Evolutionary conservation across 35 echinoderm and acorn worm genomes (phyloP), one percentile per base, ranked within the genome.

Genomic region (Chiridota heheva): DNA sequence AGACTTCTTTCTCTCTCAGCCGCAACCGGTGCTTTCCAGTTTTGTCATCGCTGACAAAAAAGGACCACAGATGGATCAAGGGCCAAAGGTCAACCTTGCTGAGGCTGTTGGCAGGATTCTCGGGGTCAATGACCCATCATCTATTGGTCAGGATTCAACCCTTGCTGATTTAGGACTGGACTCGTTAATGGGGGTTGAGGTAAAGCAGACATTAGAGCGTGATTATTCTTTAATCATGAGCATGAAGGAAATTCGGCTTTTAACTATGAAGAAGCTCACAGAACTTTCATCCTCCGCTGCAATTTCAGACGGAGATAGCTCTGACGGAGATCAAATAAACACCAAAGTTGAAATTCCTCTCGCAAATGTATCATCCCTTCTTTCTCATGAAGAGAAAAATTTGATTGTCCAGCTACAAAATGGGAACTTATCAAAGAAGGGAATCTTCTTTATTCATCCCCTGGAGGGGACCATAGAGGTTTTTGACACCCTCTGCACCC

Each of bases 101-200:
- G 81, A 88, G 8, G 70, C 81, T 45, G 86, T 95, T 35, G 85
- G 86, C n/a, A 81, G 82, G 12, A 87, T 95, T 63, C 81, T 95
- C 13, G 91, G 91, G n/a, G 56, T 95, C 31, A 57, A 41, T 45
- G 91, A 95, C 48, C 63, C 86, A 27, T 44, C 63, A 2, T 60
- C 86, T 31, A n/a, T 95, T 17, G 89, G 77, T 48, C 81, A 74
- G 6, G 81, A 95, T 56, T 44, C 86, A 0, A 89, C 86, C 1
- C 81, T 95, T 7, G 81, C 86, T 30, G 91, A 95, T 47, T 59
- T 95, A 42, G 91, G 91, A 8, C 75, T 95, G 3, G 91, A 95
- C 40, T 95, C 91, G 2, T 36, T 89, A 66, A 95, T 95, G 91
- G 86, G 86, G 1, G 91, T 95, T 1, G 91, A 95, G 26, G 91